Evolutionary conservation across 2,113 vertebrate genomes (phyloP), one percentile per base, ranked within the genome.

Genomic region (Podarcis raffonei): DNA sequence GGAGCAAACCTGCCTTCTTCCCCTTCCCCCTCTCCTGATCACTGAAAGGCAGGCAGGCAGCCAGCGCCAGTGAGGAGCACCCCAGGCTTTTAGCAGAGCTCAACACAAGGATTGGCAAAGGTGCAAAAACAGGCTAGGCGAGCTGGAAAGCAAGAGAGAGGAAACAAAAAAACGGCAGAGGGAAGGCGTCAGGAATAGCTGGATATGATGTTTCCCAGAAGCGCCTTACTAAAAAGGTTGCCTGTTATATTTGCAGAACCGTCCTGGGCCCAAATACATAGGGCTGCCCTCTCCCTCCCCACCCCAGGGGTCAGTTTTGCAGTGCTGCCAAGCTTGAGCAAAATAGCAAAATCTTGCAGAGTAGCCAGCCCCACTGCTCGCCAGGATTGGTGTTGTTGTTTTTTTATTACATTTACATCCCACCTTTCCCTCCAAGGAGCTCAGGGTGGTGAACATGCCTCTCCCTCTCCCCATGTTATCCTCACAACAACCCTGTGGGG

Each of bases 91-190:
- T 37, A 32, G 30, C 30, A 27, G 30, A 48, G n/a, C 59, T 68
- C 42, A 20, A 72, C 1, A 6, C 57, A 78, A 8, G 85, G 65
- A 42, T 5, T 93, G 89, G 85, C 93, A 94, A 91, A 90, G 91
- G 90, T 91, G 83, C 86, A 35, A 76, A 35, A 87, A 15, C 69
- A 83, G n/a, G 72, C 37, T 48, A 48, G 62, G 37, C 80, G 48
- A 81, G 81, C 62, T 75, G 20, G 72, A 42, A 81, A 53, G 86
- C 87, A 89, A 92, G 94, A 93, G 93, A 18, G 78, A 89, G 87
- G 89, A 72, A 80, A 0, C 75, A 13, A n/a, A 8, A 39, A 1
- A 37, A 42, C 23, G 4, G 32, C 15, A 53, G 39, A 84, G 27
- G 18, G 22, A 27, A 87, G 12, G 35, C 35, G 23, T 35, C 18